These are phyloP conservation scores for Chrosomus eos DNA, from an alignment of 2,797 vertebrate species.

Conservation along the genomic window DNA sequence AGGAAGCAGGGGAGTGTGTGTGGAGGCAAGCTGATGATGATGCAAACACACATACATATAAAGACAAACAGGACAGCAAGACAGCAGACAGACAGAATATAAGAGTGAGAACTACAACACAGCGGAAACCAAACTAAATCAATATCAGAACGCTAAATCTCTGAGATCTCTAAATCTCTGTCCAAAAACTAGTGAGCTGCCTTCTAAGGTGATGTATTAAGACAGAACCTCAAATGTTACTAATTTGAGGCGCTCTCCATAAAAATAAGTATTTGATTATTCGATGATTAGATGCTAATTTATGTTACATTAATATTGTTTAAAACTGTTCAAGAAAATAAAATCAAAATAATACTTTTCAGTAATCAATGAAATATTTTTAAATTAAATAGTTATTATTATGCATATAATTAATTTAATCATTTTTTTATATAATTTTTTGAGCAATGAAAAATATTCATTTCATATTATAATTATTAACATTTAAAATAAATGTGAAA, in stretches of 20 bases:
- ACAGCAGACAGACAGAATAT: conserved; percentile 38
- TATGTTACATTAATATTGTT: not conserved
- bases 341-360: not conserved
- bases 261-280: too few species aligned
- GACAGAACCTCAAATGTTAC: too few species aligned
- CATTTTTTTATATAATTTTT: not conserved
- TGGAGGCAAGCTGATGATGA: conserved; percentile 66
- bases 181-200: not conserved
- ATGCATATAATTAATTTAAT: not conserved
- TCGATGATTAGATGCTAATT: too few species aligned
- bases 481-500: too few species aligned
- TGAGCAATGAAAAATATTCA: not conserved
- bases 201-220: not conserved
- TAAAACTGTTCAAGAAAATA: not conserved
- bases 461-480: not conserved
- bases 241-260: too few species aligned
- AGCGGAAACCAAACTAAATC: conserved; percentile 47
- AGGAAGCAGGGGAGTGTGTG: conserved; percentile 62
- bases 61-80: conserved; percentile 45
- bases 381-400: not conserved
- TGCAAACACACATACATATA: conserved; percentile 30
- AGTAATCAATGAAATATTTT: not conserved
- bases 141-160: not conserved
- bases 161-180: not conserved
- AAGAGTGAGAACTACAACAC: conserved; percentile 56